Conservation (phyloP, 1,140 invertebrate species). For the Cydia fagiglandana region DNA sequence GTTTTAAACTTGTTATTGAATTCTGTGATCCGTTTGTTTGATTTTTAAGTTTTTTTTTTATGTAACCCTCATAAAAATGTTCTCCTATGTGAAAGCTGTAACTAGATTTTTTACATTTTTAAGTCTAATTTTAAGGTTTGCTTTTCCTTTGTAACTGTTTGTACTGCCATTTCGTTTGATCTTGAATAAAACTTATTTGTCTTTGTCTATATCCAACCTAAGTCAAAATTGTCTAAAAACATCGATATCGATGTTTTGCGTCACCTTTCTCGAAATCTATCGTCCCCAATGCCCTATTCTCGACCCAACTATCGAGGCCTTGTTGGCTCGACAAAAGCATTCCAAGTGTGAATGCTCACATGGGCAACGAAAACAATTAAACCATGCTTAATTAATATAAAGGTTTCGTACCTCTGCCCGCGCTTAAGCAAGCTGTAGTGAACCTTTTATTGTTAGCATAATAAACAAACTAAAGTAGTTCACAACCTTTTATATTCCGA, state of each 20-base stretch:
- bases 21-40: neutral
- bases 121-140: too few species aligned
- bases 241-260: constrained; percentile 31
- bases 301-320: constrained; percentile 28
- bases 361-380: constrained; percentile 27
- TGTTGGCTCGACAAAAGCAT: constrained; percentile 24
- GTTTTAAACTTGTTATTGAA: too few species aligned
- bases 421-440: neutral
- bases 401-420: neutral
- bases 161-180: too few species aligned
- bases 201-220: too few species aligned
- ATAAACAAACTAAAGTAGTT: neutral
- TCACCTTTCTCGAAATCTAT: neutral
- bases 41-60: too few species aligned
- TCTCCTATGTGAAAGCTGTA: too few species aligned
- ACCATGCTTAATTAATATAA: constrained; percentile 21
- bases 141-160: too few species aligned
- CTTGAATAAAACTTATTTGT: too few species aligned
- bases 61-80: too few species aligned
- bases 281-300: constrained; percentile 37
- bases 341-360: constrained; percentile 20
- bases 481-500: neutral
- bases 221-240: neutral
- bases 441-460: neutral
- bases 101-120: too few species aligned